Percentiles rank a stretch among this genome's conserved stretches.
These are phyloP conservation scores for Drosophila prolongata DNA, from an alignment of 2,888 invertebrate species.

Conservation along the genomic window DNA sequence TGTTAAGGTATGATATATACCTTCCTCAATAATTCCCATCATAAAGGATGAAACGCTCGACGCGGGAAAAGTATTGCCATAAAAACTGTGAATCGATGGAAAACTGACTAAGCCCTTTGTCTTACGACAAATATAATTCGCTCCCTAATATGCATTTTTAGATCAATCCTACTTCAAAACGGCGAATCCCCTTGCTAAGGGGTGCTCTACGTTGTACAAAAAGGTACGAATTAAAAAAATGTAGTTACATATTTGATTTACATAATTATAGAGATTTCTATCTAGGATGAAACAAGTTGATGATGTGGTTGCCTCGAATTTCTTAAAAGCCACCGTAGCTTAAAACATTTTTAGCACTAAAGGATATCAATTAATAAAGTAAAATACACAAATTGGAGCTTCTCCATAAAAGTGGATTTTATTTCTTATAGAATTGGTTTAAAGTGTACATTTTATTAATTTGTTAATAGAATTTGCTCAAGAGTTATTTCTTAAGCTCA, in stretches of 20 bases:
- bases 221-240: slow-evolving; percentile 16
- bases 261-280: background rate
- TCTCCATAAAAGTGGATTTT: too few relatives aligned
- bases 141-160: slow-evolving; percentile 3
- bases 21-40: background rate
- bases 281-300: too few relatives aligned
- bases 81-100: background rate
- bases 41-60: background rate
- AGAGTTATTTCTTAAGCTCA: too few relatives aligned
- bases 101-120: background rate
- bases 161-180: slow-evolving; percentile 2
- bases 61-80: background rate
- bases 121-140: background rate
- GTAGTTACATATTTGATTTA: background rate
- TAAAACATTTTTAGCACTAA: too few relatives aligned
- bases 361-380: too few relatives aligned
- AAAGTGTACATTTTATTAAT: too few relatives aligned
- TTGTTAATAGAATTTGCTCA: too few relatives aligned
- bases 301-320: too few relatives aligned
- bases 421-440: too few relatives aligned
- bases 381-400: too few relatives aligned
- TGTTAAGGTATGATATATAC: background rate
- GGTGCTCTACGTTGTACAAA: background rate
- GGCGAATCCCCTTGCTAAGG: background rate
- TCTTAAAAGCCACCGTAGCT: too few relatives aligned